phyloP scores from a whole-genome alignment of 2,797 vertebrate species.

The Acanthurus lineatus region DNA sequence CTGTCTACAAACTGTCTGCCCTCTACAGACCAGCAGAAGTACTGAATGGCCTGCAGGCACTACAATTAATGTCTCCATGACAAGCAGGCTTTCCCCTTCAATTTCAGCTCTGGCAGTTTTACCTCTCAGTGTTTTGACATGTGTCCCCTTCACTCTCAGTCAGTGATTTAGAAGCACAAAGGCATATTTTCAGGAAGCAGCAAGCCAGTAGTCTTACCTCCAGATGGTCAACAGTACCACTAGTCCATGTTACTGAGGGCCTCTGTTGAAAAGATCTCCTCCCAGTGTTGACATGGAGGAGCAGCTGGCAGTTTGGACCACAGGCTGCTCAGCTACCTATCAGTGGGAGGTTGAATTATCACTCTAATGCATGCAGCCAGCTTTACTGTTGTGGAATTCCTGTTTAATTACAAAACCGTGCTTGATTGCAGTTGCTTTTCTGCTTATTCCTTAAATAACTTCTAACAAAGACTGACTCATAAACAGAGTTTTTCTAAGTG shows the following conservation, averaged over 20 bases:
- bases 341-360: constrained; percentile 54
- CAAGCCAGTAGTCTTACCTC: constrained; percentile 35
- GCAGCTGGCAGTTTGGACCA: constrained; percentile 67
- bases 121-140: constrained; percentile 43
- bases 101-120: constrained; percentile 52
- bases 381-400: constrained; percentile 39
- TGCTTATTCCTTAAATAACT: constrained; percentile 33
- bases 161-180: constrained; percentile 37
- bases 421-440: constrained; percentile 49
- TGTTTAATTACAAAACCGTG: constrained; percentile 54
- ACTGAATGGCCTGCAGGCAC: constrained; percentile 40
- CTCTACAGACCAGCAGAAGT: constrained; percentile 40
- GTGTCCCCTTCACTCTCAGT: constrained; percentile 33
- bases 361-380: constrained; percentile 28
- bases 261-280: constrained; percentile 57
- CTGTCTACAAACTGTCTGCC: constrained; percentile 32
- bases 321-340: constrained; percentile 36
- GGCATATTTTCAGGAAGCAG: constrained; percentile 33
- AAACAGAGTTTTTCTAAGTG: constrained; percentile 52
- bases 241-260: constrained; percentile 32
- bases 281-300: constrained; percentile 64
- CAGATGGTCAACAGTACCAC: constrained; percentile 60
- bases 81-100: constrained; percentile 54
- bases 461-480: constrained; percentile 43
- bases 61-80: constrained; percentile 55